Evolutionary conservation across 2,797 vertebrate species (phyloP).

Genomic region (Sebastes vulpes): DNA sequence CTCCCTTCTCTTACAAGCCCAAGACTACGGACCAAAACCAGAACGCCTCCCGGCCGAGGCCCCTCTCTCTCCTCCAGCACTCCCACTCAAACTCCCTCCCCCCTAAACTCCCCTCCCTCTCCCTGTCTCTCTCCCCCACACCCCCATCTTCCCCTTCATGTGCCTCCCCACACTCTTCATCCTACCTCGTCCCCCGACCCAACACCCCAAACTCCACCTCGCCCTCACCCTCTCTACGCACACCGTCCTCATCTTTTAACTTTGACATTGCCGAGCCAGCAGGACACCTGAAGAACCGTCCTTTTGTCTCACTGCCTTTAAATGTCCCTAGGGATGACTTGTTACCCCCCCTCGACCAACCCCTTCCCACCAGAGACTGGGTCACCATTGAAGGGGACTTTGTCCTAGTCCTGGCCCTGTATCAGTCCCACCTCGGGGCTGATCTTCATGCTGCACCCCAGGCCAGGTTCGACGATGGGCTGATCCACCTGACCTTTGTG

Average conservation of each 20-base stretch:
- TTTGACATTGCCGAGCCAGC: conserved; percentile 83
- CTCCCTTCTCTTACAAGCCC: conserved; percentile 83
- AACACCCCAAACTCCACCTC: conserved; percentile 83
- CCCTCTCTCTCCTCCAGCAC: conserved; percentile 86
- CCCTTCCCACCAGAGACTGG: conserved; percentile 91
- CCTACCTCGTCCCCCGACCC: conserved; percentile 81
- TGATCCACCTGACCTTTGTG: conserved; percentile 93
- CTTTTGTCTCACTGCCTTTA: conserved; percentile 61
- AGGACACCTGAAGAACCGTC: conserved; percentile 72
- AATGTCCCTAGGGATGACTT: conserved; percentile 84
- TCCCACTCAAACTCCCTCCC: conserved; percentile 87
- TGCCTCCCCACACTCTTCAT: conserved; percentile 82
- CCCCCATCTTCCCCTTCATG: conserved; percentile 85
- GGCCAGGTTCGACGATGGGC: conserved; percentile 90
- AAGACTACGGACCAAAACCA: conserved; percentile 86
- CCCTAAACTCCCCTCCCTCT: conserved; percentile 84
- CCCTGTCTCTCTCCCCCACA: conserved; percentile 85
- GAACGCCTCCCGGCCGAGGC: conserved; percentile 82
- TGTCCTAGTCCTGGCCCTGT: conserved; percentile 91
- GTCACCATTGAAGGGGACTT: conserved; percentile 92
- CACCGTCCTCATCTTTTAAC: conserved; percentile 83
- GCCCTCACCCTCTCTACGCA: conserved; percentile 74
- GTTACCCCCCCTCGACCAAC: conserved; percentile 89
- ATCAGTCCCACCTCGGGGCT: conserved; percentile 91
- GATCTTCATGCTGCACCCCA: conserved; percentile 91